Evolutionary conservation across 2,797 vertebrate genomes (phyloP).

Genomic region (Sebastiscus tertius): DNA sequence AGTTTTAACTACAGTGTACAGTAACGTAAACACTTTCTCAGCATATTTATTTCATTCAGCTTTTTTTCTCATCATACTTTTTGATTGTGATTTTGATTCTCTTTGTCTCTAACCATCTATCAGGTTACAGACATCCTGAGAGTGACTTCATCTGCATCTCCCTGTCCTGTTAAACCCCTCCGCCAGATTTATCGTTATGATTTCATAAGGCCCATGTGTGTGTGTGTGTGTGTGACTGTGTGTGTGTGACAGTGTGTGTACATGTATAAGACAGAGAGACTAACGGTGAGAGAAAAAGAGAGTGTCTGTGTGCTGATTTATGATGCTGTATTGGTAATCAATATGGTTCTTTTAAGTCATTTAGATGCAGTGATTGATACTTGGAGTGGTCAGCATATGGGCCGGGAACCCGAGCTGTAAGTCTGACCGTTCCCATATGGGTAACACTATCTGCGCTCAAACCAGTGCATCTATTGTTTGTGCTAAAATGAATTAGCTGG

Average conservation of each 20-base stretch:
- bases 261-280: neutral
- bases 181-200: conserved; percentile 51
- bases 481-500: conserved; percentile 71
- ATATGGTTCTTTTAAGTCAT: conserved; percentile 77
- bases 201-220: conserved; percentile 16
- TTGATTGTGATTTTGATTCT: conserved; percentile 4
- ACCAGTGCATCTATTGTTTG: conserved; percentile 68
- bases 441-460: conserved; percentile 68
- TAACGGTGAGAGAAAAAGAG: conserved; percentile 22
- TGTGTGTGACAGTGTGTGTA: conserved; percentile 6
- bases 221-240: neutral
- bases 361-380: conserved; percentile 79
- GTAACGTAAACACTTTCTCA: neutral
- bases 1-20: neutral
- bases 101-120: conserved; percentile 18
- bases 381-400: conserved; percentile 74
- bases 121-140: conserved; percentile 33
- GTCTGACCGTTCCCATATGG: conserved; percentile 73
- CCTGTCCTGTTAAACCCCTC: conserved; percentile 9
- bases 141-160: conserved; percentile 61
- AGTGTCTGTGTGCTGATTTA: conserved; percentile 71
- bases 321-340: conserved; percentile 80
- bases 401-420: conserved; percentile 65
- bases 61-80: neutral
- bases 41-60: neutral